Base-by-base conservation (phyloP, 2,888 invertebrate genomes). In the Sesamia inferens region DNA sequence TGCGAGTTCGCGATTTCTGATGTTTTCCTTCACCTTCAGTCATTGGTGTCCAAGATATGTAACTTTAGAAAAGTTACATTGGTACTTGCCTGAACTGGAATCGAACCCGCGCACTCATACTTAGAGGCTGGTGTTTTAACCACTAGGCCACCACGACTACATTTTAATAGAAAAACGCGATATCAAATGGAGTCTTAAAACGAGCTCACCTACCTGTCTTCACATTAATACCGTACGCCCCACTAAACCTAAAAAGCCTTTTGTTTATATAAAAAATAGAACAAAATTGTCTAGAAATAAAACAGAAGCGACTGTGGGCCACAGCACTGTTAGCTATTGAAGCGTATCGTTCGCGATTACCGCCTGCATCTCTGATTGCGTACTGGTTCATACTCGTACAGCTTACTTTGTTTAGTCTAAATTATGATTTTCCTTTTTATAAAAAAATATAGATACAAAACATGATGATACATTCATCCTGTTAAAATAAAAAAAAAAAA, bases 311-410 rank as follows among this genome's bases (percentile, higher is more conserved):
- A 24, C 74, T 65, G 62, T 67, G 67, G 70, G 79, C 81, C 81
- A 88, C 91, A 93, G 86, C 94, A 93, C 92, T 89, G 91, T 90
- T 95, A 89, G 55, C 88, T 89, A 89, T 84, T 93, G 92, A 90
- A 89, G 94, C 94, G 93, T 80, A 88, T 79, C 90, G 87, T 87
- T 86, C 74, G 79, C 86, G 83, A 79, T 85, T 85, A 82, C 87
- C 88, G 81, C 81, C 72, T 81, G 78, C 80, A 80, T 81, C 87
- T 75, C 68, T 78, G 82, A 82, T 86, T 87, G 85, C 90, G 88
- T 87, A 88, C 84, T 71, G 66, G 68, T 74, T 74, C 84, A 71
- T 74, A 78, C 54, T 88, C 79, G 51, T 57, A 22, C 82, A 31
- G 31, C 3, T 31, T 19, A 55, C 22, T 61, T 44, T 39, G 47